Percentiles rank a stretch among this genome's conserved stretches.
Evolutionary conservation across 2,797 vertebrate species (phyloP).

Genomic region (Remorina albescens): DNA sequence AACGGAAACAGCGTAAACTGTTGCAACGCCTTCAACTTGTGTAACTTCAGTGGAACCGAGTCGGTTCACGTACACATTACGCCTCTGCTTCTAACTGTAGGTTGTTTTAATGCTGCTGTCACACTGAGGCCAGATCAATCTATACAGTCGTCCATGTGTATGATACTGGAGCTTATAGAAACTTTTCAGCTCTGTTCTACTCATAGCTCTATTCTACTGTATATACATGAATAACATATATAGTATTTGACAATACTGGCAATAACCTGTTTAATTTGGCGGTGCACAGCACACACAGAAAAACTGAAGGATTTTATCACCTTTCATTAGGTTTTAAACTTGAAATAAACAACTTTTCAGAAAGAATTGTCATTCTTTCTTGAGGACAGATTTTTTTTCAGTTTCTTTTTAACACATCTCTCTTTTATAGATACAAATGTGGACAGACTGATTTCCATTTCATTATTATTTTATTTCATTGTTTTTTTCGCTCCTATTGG

Average conservation of each 20-base stretch:
- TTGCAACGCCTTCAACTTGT: slow-evolving; percentile 69
- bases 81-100: slow-evolving; percentile 56
- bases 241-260: no score
- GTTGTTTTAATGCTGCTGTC: slow-evolving; percentile 17
- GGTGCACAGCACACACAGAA: neutral
- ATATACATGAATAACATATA: neutral
- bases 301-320: neutral
- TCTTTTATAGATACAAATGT: slow-evolving; percentile 9
- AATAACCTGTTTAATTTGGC: neutral
- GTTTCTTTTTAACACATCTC: slow-evolving; percentile 29
- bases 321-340: no score
- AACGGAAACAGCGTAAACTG: slow-evolving; percentile 74
- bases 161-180: slow-evolving; percentile 12
- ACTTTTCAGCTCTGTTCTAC: neutral
- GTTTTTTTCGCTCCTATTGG: slow-evolving; percentile 70
- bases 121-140: slow-evolving; percentile 26
- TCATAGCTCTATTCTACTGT: neutral
- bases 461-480: slow-evolving; percentile 75
- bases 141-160: neutral
- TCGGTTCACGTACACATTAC: slow-evolving; percentile 29
- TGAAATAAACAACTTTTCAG: no score
- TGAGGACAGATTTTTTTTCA: no score
- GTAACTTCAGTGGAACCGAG: slow-evolving; percentile 72
- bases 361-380: no score
- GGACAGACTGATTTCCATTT: slow-evolving; percentile 49